A percentile compares a stretch with the other conserved stretches of the same genome.
Conservation (phyloP, 2,888 invertebrate species). For the Spilarctia lutea region DNA sequence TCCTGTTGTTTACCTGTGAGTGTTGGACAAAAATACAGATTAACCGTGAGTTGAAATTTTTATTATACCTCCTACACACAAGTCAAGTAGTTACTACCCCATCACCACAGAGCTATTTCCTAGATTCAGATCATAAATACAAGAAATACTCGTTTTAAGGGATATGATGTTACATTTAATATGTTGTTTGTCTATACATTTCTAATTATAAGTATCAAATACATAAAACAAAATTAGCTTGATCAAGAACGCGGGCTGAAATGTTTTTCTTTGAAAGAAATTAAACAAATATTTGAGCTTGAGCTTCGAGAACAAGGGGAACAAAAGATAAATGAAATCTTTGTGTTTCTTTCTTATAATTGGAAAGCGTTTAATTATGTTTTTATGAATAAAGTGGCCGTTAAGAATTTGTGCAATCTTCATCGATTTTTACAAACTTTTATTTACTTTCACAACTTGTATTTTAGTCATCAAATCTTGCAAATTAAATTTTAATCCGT, state of each 20-base stretch:
- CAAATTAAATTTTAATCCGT: too few relatives aligned
- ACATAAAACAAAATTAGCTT: neutral
- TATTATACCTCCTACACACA: too few relatives aligned
- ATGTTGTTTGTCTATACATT: neutral
- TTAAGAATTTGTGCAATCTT: neutral
- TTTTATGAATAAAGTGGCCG: neutral
- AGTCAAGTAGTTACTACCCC: too few relatives aligned
- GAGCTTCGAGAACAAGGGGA: neutral
- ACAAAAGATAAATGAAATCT: neutral
- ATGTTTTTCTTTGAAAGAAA: slow-evolving; percentile 1
- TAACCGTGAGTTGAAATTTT: too few relatives aligned
- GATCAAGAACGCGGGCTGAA: neutral
- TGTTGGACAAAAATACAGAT: too few relatives aligned
- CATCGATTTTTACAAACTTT: neutral
- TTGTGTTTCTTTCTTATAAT: neutral
- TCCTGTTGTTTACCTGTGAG: too few relatives aligned
- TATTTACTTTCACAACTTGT: too few relatives aligned
- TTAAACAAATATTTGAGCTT: neutral
- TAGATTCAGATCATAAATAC: too few relatives aligned
- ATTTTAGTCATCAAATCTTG: too few relatives aligned
- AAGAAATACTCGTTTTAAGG: too few relatives aligned
- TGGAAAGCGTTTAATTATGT: neutral
- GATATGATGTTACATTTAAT: too few relatives aligned
- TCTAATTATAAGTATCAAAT: neutral
- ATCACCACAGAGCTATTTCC: too few relatives aligned